These are phyloP conservation scores for Buathra laborator DNA, from an alignment of 2,888 invertebrate genomes.

Conservation along the genomic window DNA sequence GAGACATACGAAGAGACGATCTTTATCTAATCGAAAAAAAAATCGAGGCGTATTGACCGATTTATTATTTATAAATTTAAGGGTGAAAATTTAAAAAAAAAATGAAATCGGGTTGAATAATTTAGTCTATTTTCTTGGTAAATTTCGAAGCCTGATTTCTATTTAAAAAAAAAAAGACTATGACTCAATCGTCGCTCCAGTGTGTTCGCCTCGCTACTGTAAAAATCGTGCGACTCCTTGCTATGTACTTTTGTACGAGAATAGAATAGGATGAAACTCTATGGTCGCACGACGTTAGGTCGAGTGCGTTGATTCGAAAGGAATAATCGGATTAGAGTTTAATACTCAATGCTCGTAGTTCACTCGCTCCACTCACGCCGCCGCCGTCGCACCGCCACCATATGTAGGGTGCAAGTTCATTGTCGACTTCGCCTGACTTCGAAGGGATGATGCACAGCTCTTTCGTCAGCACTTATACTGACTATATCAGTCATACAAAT, in stretches of 20 bases:
- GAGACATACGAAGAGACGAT: not conserved
- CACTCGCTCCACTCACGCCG: slow-evolving; percentile 67
- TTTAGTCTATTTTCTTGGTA: not conserved
- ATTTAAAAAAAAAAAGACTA: slow-evolving; percentile 37
- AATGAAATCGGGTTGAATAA: not conserved
- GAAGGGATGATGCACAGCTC: slow-evolving; percentile 54
- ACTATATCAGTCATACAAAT: not conserved
- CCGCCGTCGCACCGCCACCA: slow-evolving; percentile 48
- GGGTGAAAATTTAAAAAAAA: not conserved
- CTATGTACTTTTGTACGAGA: slow-evolving; percentile 9
- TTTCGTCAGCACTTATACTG: slow-evolving; percentile 3
- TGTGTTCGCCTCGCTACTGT: slow-evolving; percentile 33
- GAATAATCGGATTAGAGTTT: slow-evolving; percentile 80
- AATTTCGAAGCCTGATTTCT: not conserved
- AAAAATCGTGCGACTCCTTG: slow-evolving; percentile 7
- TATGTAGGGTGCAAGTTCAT: slow-evolving; percentile 66
- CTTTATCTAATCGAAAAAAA: too few relatives aligned
- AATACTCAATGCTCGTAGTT: slow-evolving; percentile 73
- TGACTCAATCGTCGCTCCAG: slow-evolving; percentile 52
- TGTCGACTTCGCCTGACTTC: slow-evolving; percentile 63
- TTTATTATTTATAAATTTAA: not conserved
- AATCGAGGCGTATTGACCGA: too few relatives aligned
- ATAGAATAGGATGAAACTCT: slow-evolving; percentile 8
- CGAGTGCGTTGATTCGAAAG: slow-evolving; percentile 76
- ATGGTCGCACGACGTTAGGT: slow-evolving; percentile 54